Percentiles rank a stretch among this genome's conserved stretches.
These are phyloP conservation scores for Epirrhoe tristata DNA, from an alignment of 2,888 invertebrate genomes.

Conservation along the genomic window DNA sequence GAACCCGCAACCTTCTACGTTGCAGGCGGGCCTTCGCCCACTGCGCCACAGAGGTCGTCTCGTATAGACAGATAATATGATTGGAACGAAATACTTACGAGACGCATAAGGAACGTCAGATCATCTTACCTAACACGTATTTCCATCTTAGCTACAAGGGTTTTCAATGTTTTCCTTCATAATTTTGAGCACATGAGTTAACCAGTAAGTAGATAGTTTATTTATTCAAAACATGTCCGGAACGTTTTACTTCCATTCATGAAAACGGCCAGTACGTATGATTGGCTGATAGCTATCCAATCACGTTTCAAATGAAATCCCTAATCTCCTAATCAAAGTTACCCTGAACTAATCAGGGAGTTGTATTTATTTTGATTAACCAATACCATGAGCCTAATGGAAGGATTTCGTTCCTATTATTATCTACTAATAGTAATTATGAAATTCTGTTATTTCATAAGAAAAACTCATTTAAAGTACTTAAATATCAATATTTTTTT, in stretches of 20 bases:
- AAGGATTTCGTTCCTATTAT: not conserved
- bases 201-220: not conserved
- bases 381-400: not conserved
- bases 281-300: slow-evolving; percentile 7
- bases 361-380: not conserved
- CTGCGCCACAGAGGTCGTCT: too few relatives aligned
- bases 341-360: slow-evolving; percentile 22
- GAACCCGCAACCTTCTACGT: too few relatives aligned
- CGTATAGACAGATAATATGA: too few relatives aligned
- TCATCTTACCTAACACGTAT: too few relatives aligned
- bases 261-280: slow-evolving; percentile 1
- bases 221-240: not conserved
- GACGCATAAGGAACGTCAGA: too few relatives aligned
- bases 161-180: not conserved
- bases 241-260: slow-evolving; percentile 8
- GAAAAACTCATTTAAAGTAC: too few relatives aligned
- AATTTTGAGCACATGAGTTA: not conserved
- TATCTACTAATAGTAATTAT: not conserved
- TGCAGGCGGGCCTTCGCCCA: too few relatives aligned
- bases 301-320: slow-evolving; percentile 27
- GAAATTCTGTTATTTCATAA: not conserved
- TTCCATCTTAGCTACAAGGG: not conserved
- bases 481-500: too few relatives aligned
- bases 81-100: too few relatives aligned
- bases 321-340: slow-evolving; percentile 28